Evolutionary conservation across 2,113 vertebrate species (phyloP).

Genomic region (Eira barbara): DNA sequence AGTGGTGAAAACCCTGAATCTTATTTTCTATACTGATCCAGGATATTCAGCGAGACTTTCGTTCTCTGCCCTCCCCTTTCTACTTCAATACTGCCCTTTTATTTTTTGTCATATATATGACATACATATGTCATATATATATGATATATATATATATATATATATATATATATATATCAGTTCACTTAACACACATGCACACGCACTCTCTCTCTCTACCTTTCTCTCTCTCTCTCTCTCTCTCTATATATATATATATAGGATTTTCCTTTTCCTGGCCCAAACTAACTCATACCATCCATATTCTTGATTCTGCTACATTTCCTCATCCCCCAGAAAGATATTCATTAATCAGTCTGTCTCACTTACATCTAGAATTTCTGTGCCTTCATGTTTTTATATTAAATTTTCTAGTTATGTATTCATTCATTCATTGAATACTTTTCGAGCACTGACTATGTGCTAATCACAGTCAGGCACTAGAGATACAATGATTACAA

Average conservation of each 20-base stretch:
- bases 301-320: background rate
- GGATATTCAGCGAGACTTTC: background rate
- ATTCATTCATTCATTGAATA: background rate
- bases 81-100: background rate
- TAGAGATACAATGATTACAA: background rate
- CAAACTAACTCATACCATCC: background rate
- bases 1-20: background rate
- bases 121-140: too few species aligned
- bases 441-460: background rate
- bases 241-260: background rate
- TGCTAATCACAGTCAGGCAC: background rate
- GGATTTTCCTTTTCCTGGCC: background rate
- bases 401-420: background rate
- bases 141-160: too few species aligned
- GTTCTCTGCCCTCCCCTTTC: background rate
- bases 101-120: background rate
- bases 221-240: too few species aligned
- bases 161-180: too few species aligned
- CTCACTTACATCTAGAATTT: background rate
- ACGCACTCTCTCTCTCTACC: too few species aligned
- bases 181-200: background rate
- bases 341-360: background rate
- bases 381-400: background rate
- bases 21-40: background rate
- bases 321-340: background rate